Percentiles rank a stretch among this genome's conserved stretches.
Conservation (phyloP, 1,140 invertebrate species). For the Leptinotarsa undecemlineata region DNA sequence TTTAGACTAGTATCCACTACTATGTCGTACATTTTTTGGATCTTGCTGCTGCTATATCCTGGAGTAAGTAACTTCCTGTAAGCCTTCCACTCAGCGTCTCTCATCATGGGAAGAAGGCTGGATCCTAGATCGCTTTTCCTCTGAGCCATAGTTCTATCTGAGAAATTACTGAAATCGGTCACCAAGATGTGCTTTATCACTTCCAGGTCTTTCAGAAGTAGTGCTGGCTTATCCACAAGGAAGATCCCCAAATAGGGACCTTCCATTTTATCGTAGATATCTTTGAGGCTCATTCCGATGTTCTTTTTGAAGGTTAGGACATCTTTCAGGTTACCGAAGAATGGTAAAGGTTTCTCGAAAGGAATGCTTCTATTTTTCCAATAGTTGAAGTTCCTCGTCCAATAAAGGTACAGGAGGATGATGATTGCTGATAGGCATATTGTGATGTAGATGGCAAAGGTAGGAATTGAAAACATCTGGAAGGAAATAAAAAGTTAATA, state of each 20-base stretch:
- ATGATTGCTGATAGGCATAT: neutral
- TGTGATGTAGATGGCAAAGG: neutral
- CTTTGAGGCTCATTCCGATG: neutral
- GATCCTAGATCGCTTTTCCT: neutral
- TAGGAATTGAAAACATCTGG: conserved; percentile 2
- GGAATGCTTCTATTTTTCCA: neutral
- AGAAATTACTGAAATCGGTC: conserved; percentile 7
- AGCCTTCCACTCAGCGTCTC: neutral
- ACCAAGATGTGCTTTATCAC: neutral
- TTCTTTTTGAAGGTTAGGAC: neutral
- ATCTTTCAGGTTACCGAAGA: neutral
- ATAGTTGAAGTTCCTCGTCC: neutral
- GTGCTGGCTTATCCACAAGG: neutral
- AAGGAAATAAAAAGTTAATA: neutral
- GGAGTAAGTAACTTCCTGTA: conserved; percentile 4
- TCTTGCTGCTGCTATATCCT: neutral
- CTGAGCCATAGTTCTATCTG: conserved; percentile 8
- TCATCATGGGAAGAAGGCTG: neutral
- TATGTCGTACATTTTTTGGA: neutral
- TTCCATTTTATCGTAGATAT: conserved; percentile 8
- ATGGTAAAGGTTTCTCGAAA: neutral
- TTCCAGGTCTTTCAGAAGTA: neutral
- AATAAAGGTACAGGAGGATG: neutral
- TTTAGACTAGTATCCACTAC: neutral
- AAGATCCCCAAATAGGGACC: neutral